Percentiles rank a stretch among this genome's conserved stretches.
These are phyloP conservation scores for Pteronura brasiliensis DNA, from an alignment of 2,113 vertebrate species.

Conservation along the genomic window DNA sequence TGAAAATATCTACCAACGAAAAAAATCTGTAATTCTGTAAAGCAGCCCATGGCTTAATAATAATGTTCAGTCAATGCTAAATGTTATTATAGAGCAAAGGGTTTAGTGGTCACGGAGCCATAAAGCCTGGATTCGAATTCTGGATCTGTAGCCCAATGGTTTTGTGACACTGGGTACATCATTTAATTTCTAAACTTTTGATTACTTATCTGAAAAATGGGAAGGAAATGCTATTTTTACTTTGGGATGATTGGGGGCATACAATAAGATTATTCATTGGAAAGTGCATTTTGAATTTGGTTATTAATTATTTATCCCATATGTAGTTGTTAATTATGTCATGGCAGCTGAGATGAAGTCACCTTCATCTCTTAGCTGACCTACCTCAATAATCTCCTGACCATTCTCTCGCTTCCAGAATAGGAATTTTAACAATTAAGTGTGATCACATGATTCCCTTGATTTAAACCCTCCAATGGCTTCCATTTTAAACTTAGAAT, in stretches of 20 bases:
- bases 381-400: background rate
- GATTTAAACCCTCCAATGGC: background rate
- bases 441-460: background rate
- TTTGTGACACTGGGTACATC: background rate
- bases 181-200: background rate
- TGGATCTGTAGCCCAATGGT: background rate
- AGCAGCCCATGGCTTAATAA: background rate
- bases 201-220: background rate
- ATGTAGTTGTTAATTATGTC: background rate
- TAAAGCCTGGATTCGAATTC: background rate
- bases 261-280: background rate
- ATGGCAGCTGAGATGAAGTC: background rate
- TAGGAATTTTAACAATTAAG: background rate
- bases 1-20: background rate
- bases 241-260: background rate
- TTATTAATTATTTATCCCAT: background rate
- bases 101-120: background rate
- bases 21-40: background rate
- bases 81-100: background rate
- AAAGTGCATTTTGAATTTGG: background rate
- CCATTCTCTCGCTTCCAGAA: background rate
- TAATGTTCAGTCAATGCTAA: background rate
- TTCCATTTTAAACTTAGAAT: background rate
- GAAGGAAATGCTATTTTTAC: background rate
- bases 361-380: background rate